Evolutionary conservation across 2,113 vertebrate genomes (phyloP).

Genomic region (Herpetotheres cachinnans): DNA sequence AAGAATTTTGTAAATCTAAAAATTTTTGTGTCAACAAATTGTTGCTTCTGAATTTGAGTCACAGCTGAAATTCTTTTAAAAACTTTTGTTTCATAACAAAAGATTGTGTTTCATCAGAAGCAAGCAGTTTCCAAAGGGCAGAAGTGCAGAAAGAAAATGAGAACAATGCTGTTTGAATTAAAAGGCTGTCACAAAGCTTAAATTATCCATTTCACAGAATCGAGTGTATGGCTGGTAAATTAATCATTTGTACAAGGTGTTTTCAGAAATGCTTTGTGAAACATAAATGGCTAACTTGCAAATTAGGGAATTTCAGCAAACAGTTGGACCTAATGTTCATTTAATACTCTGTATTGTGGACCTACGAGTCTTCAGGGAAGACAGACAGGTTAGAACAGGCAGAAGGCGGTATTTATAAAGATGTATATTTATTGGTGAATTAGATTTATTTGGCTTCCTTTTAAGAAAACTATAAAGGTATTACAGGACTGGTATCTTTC

Average conservation of each 20-base stretch:
- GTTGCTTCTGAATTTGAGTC: background rate
- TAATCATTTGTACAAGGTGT: background rate
- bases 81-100: background rate
- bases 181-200: background rate
- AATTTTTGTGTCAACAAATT: background rate
- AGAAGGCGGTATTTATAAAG: background rate
- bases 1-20: background rate
- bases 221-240: accelerated
- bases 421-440: background rate
- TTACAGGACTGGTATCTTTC: background rate
- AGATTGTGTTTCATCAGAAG: background rate
- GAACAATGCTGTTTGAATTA: background rate
- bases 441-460: background rate
- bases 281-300: background rate
- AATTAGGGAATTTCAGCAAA: background rate
- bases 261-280: background rate
- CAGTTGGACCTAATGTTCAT: background rate
- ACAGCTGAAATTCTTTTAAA: background rate
- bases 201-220: background rate
- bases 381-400: background rate
- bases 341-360: background rate
- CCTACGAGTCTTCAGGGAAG: background rate
- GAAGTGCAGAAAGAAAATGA: background rate
- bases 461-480: background rate
- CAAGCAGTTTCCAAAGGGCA: background rate